Base-by-base conservation (phyloP, 2,113 vertebrate species). In the Mus spicilegus region DNA sequence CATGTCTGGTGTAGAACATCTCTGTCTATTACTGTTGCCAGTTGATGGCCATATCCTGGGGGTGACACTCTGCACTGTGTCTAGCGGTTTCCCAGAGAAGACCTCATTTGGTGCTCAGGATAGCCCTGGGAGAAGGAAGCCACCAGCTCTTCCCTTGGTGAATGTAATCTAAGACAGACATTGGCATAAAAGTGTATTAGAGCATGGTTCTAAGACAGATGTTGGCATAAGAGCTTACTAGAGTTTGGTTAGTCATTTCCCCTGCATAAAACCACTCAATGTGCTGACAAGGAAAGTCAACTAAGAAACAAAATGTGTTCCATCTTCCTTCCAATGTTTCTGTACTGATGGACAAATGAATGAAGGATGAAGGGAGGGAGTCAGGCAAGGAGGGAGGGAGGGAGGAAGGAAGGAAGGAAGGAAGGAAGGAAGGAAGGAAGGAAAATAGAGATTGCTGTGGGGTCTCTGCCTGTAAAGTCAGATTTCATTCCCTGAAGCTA, bases 321-420 rank as follows among this genome's bases (percentile, higher is more conserved):
- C n/a, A 28, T 63, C n/a, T 63, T 3, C 81, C 4, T 26, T 84
- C 58, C 58, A 30, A 7, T 3, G 24, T 63, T 42, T 84, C 58
- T 84, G 7, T 84, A 16, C 13, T 17, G 81, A 17, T 28, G n/a
- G 6, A 42, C n/a, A 42, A 63, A 63, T 42, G 56, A 63, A 63
- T 61, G 20, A 61, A 28, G 1, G 51, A 65, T 65, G 26, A 65
- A 58, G 78, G 17, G 49, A 49, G 24, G n/a, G 11, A 54, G 12
- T 2, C 3, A n/a, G 20, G 17, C 0, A 73, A 9, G 9, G 0
- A 73, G 39, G 10, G 19, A 75, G 33, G 36, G 7, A 46, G 22
- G 39, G 1, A 56, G 30, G 6, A 1, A 30, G 46, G 5, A 0
- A 56, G 12, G 8, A 3, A 54, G 4, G 4, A 1, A 36, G 1